Conservation (phyloP, 2,888 invertebrate species). For the Athripsodes cinereus region DNA sequence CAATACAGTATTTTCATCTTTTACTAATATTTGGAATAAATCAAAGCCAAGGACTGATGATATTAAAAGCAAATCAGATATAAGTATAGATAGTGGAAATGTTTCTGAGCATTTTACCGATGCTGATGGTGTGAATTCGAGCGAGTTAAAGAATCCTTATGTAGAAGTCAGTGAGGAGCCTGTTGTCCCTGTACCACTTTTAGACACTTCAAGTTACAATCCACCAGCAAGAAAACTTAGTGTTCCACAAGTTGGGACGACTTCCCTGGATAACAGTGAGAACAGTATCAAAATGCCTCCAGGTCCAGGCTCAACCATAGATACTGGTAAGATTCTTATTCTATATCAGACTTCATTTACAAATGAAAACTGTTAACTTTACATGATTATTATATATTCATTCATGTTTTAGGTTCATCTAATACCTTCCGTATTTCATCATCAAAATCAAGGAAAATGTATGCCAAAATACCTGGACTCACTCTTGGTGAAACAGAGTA, state of each 20-base stretch:
- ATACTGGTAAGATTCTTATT: no score
- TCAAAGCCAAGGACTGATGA: slow-evolving; percentile 9
- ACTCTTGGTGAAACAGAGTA: slow-evolving; percentile 40
- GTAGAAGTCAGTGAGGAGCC: not conserved
- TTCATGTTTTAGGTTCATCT: slow-evolving; percentile 30
- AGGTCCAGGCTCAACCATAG: no score
- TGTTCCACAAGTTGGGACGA: no score
- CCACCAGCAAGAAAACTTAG: no score
- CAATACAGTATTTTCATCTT: slow-evolving; percentile 58
- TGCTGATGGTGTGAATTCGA: slow-evolving; percentile 28
- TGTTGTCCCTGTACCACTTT: slow-evolving; percentile 29
- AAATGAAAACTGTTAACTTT: no score
- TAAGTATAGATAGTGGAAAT: no score
- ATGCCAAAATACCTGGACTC: slow-evolving; percentile 74
- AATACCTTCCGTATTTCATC: slow-evolving; percentile 62
- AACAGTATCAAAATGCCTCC: no score
- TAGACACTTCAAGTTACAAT: slow-evolving; percentile 30
- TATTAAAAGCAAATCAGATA: not conserved
- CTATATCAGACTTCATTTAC: no score
- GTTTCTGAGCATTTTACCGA: not conserved
- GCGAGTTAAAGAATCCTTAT: slow-evolving; percentile 30
- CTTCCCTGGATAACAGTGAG: no score
- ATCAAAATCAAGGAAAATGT: slow-evolving; percentile 59
- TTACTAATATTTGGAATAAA: slow-evolving; percentile 46
- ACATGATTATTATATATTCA: no score